Conservation (phyloP, 1,140 invertebrate genomes). For the Monochamus saltuarius region DNA sequence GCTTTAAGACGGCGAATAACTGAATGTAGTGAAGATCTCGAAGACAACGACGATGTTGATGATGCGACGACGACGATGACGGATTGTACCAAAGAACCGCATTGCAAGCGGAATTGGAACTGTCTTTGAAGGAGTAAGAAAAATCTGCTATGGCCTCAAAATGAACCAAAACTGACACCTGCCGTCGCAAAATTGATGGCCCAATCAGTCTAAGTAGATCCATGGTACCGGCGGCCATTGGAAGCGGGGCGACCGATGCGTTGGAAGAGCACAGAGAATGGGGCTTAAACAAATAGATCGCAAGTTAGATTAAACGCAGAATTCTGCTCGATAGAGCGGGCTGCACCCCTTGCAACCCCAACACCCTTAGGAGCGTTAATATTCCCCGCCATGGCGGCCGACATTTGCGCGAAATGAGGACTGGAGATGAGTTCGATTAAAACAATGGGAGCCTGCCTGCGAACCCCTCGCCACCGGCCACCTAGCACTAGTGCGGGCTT, state of each 20-base stretch:
- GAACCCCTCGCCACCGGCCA: conserved; percentile 20
- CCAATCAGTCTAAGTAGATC: too few relatives aligned
- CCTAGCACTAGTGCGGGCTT: conserved; percentile 37
- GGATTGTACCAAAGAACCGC: too few relatives aligned
- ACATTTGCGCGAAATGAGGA: conserved; percentile 52
- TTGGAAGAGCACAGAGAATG: conserved; percentile 40
- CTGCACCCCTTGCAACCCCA: conserved; percentile 34
- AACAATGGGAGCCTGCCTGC: conserved; percentile 46
- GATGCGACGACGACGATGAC: too few relatives aligned
- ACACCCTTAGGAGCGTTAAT: conserved; percentile 50
- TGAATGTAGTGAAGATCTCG: too few relatives aligned
- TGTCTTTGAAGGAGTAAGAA: too few relatives aligned
- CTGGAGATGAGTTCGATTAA: conserved; percentile 52
- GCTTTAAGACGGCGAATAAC: too few relatives aligned
- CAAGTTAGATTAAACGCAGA: conserved; percentile 50
- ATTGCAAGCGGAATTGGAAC: too few relatives aligned
- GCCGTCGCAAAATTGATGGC: too few relatives aligned
- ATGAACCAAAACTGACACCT: too few relatives aligned
- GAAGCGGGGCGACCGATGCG: conserved; percentile 3
- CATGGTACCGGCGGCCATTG: background rate
- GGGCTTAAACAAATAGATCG: conserved; percentile 50
- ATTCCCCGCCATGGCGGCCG: conserved; percentile 46
- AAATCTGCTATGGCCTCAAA: too few relatives aligned
- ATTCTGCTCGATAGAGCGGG: conserved; percentile 49
- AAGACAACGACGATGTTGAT: too few relatives aligned